phyloP scores from a whole-genome alignment of 2,888 invertebrate genomes.

The Aethes cnicana region DNA sequence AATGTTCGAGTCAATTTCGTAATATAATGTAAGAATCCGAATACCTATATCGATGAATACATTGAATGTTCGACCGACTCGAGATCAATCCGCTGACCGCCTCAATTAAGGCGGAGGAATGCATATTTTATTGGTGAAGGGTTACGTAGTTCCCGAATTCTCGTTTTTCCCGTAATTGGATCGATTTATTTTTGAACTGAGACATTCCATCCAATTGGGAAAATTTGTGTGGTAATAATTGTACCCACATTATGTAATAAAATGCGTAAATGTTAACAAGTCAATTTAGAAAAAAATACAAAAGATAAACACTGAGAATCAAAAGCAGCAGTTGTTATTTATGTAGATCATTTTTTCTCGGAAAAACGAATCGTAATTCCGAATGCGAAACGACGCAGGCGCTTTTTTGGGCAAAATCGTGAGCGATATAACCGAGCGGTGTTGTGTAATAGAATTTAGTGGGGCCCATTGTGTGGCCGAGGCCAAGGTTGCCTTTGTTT shows the following conservation, averaged over 20 bases:
- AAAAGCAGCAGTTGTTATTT: not conserved
- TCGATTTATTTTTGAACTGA: not conserved
- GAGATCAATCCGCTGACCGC: constrained; percentile 23
- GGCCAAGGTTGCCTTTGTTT: constrained; percentile 78
- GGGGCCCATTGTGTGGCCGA: constrained; percentile 70
- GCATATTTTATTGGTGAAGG: constrained; percentile 22
- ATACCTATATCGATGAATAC: not conserved
- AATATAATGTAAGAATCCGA: too few species aligned
- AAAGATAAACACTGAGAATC: not conserved
- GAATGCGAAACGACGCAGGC: constrained; percentile 34
- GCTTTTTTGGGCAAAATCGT: constrained; percentile 63
- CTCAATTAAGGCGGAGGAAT: constrained; percentile 26
- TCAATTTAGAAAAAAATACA: not conserved
- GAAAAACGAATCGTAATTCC: constrained; percentile 23
- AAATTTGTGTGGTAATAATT: too few species aligned
- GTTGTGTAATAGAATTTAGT: constrained; percentile 76
- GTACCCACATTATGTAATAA: too few species aligned
- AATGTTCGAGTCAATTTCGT: too few species aligned
- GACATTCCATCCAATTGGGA: too few species aligned
- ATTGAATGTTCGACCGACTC: not conserved
- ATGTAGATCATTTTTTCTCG: constrained; percentile 2
- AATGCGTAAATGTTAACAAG: not conserved
- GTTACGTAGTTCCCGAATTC: constrained; percentile 7
- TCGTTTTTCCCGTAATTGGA: constrained; percentile 8
- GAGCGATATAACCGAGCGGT: constrained; percentile 61